phyloP scores from a whole-genome alignment of 2,888 invertebrate species.

The Drosophila paranaensis region DNA sequence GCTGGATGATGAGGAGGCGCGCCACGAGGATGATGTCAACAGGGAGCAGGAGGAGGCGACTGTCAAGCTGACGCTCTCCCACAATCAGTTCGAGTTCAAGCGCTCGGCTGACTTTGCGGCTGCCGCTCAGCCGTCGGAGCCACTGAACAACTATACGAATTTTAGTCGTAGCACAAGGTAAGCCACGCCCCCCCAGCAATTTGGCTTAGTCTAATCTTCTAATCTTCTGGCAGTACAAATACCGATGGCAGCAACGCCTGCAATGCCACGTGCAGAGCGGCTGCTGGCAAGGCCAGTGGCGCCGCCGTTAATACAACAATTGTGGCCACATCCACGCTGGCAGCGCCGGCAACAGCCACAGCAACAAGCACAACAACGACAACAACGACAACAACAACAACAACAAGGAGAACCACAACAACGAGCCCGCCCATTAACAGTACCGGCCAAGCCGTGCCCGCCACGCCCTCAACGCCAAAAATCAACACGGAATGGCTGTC shows the following conservation, averaged over 20 bases:
- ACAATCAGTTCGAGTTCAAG: conserved; percentile 62
- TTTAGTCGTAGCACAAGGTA: conserved; percentile 65
- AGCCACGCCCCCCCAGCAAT: background rate
- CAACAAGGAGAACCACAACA: conserved; percentile 13
- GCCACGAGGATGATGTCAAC: background rate
- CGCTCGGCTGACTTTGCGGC: conserved; percentile 59
- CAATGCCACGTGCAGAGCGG: conserved; percentile 31
- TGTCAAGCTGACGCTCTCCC: conserved; percentile 25
- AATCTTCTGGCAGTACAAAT: conserved; percentile 49
- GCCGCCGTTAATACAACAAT: background rate
- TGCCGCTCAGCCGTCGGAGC: conserved; percentile 14
- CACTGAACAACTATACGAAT: conserved; percentile 75
- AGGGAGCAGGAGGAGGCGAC: conserved; percentile 11
- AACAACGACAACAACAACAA: background rate
- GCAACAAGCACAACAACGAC: background rate
- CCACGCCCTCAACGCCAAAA: conserved; percentile 67
- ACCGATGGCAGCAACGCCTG: conserved; percentile 19
- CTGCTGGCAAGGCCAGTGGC: conserved; percentile 1
- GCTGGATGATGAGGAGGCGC: background rate
- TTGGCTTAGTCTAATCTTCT: background rate
- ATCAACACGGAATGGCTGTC: conserved; percentile 68
- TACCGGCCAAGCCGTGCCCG: conserved; percentile 26
- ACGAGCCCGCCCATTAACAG: conserved; percentile 30
- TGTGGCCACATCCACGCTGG: conserved; percentile 1
- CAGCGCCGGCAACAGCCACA: background rate